A percentile compares a stretch with the other conserved stretches of the same genome.
phyloP scores from a whole-genome alignment of 2,888 invertebrate genomes.

The Eupithecia vulgata region DNA sequence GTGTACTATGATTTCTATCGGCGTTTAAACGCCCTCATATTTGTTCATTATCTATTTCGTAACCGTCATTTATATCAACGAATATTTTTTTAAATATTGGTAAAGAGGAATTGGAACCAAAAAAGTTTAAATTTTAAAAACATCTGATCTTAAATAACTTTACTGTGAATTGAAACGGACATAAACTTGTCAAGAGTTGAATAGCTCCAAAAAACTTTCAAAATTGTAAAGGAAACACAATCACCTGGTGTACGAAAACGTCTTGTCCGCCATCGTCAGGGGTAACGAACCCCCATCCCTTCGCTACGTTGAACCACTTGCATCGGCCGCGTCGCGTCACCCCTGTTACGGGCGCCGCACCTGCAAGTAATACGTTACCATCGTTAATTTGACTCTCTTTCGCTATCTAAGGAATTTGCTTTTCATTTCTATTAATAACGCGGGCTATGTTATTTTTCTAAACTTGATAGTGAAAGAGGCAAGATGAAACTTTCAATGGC shows the following conservation, averaged over 20 bases:
- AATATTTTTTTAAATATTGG: slow-evolving; percentile 1
- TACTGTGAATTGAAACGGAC: background rate
- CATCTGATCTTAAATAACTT: background rate
- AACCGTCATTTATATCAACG: slow-evolving; percentile 19
- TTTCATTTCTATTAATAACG: slow-evolving; percentile 26
- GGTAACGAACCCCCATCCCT: slow-evolving; percentile 97
- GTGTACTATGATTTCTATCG: slow-evolving; percentile 30
- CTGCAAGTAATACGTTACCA: slow-evolving; percentile 60
- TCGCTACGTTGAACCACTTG: slow-evolving; percentile 98
- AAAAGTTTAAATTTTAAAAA: background rate
- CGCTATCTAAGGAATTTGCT: slow-evolving; percentile 32
- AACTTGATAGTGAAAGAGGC: background rate
- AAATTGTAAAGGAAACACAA: slow-evolving; percentile 41
- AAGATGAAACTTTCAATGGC: background rate
- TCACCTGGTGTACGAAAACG: slow-evolving; percentile 97
- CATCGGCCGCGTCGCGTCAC: slow-evolving; percentile 90
- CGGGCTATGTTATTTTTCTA: background rate
- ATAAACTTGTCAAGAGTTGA: slow-evolving; percentile 3
- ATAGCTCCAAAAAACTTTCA: slow-evolving; percentile 20
- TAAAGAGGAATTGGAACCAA: background rate
- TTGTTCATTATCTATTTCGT: slow-evolving; percentile 14
- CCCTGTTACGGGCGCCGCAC: slow-evolving; percentile 76
- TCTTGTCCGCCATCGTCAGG: slow-evolving; percentile 95
- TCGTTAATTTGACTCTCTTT: slow-evolving; percentile 35
- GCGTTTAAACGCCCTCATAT: slow-evolving; percentile 17